Base-by-base conservation (phyloP, 1,140 invertebrate genomes). In the Battus philenor region DNA sequence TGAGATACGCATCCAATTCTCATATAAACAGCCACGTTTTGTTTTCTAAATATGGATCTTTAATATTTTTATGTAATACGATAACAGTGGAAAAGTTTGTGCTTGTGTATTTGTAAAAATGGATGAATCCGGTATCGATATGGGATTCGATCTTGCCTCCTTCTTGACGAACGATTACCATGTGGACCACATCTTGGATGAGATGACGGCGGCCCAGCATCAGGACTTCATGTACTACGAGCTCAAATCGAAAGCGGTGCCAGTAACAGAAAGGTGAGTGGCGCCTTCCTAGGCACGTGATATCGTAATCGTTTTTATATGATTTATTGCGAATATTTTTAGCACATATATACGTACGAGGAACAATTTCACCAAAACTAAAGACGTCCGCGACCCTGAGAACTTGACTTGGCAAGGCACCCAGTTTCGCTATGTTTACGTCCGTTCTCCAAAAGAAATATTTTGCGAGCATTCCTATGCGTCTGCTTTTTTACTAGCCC, bases 161-260 rank as follows among this genome's bases (percentile, higher is more conserved):
- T 81, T 91, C 27, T 74, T 87, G 54, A 76, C 88, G 54, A 88
- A 88, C 54, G 87, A 90, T 67, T 83, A 77, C 76, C 88, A 66
- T 76, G 86, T 72, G 69, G 85, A 75, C 71, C 88, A 81, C 74
- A 82, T 73, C 62, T 82, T 75, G 82, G 89, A 88, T 62, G 88
- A 76, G 75, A 88, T 79, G 87, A 87, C 77, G 24, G 62, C 76
- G 54, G 56, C 69, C 61, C 70, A 86, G 76, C 66, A 75, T 36
- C 88, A 88, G 86, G 90, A 91, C 67, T 89, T 89, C 70, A 91
- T 90, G 88, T 91, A 90, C 69, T 92, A 91, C 74, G 90, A 92
- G 68, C 76, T 91, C 16, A 91, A 91, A 59, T 90, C 89, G 4
- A 89, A 88, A 75, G 88, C 88, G 9, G 89, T 91, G 36, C 90